Evolutionary conservation across 1,140 invertebrate species (phyloP), one percentile per base, ranked within the genome.

Genomic region (Cyrtorhinus lividipennis): DNA sequence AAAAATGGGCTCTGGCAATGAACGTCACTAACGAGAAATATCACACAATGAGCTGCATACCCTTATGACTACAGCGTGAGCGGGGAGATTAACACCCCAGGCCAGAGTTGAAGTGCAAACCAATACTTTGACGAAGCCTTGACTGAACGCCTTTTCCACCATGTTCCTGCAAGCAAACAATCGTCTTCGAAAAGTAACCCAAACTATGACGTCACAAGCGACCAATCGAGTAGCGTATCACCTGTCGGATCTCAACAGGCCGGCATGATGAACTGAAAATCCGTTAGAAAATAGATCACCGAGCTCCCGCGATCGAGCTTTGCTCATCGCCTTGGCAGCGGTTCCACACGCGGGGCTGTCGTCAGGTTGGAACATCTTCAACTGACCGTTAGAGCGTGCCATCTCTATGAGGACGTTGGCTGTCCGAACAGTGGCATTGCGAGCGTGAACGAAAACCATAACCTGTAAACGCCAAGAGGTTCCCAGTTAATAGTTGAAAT

Each of bases 11-110:
- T 44, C 38, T 10, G n/a, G 8, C 8, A 8, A 44, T 10, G 8
- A 44, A 44, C n/a, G 38, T n/a, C 38, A 44, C 38, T 10, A 44
- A 44, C 38, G 38, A 8, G 38, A 44, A n/a, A 8, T n/a, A 44
- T 10, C n/a, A 44, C 8, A 44, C 38, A 44, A 48, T 60, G 62
- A n/a, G 59, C 44, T 45, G 68, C 66, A 72, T 77, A 90, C 88
- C 73, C 88, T 87, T 67, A 99, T 99, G 57, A 99, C 87, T 64
- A 99, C 96, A 61, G 91, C 93, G 76, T 98, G 94, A 0, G 95
- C 96, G 0, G 96, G 96, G 66, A 99, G 78, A 78, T 99, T 99
- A 0, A 99, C 95, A 68, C 97, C 97, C 97, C 97, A 99, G 24
- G 97, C 97, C 10, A 99, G 77, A 0, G 97, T 99, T 0, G 96